A percentile compares a stretch with the other conserved stretches of the same genome.
phyloP scores from a whole-genome alignment of 2,113 vertebrate species.

The Regulus satrapa region DNA sequence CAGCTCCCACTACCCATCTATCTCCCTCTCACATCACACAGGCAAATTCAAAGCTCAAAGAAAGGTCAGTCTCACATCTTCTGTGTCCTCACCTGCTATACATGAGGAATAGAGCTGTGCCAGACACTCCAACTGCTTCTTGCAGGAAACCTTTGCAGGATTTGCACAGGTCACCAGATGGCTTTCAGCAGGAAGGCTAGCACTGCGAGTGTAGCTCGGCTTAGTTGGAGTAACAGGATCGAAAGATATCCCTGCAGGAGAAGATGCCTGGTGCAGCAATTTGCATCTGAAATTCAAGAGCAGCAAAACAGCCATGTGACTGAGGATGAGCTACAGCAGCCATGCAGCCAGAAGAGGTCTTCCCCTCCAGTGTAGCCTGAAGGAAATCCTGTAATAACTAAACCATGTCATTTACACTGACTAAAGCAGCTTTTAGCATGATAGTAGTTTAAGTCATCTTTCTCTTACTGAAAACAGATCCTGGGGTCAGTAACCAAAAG shows the following conservation, averaged over 20 bases:
- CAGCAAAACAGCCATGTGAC: neutral
- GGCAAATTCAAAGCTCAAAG: neutral
- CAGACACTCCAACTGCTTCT: slow-evolving; percentile 80
- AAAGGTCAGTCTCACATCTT: neutral
- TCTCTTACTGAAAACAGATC: neutral
- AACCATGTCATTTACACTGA: neutral
- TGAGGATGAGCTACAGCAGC: neutral
- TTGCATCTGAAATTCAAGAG: slow-evolving; percentile 80
- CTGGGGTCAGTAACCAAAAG: neutral
- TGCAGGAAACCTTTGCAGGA: slow-evolving; percentile 81
- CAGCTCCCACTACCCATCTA: neutral
- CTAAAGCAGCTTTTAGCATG: neutral
- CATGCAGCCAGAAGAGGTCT: neutral
- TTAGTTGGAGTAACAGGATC: slow-evolving; percentile 76
- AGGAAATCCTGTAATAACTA: neutral
- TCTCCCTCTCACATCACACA: neutral
- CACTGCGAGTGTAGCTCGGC: slow-evolving; percentile 58
- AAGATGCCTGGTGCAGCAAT: slow-evolving; percentile 76
- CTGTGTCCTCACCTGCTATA: slow-evolving; percentile 81
- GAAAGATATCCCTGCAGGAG: slow-evolving; percentile 68
- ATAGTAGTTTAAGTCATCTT: neutral
- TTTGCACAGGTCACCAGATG: slow-evolving; percentile 74
- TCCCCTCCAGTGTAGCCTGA: neutral
- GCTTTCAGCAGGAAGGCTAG: slow-evolving; percentile 74
- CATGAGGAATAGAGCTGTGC: slow-evolving; percentile 88